Evolutionary conservation across 2,888 invertebrate species (phyloP).

Genomic region (Drosophila yooni): DNA sequence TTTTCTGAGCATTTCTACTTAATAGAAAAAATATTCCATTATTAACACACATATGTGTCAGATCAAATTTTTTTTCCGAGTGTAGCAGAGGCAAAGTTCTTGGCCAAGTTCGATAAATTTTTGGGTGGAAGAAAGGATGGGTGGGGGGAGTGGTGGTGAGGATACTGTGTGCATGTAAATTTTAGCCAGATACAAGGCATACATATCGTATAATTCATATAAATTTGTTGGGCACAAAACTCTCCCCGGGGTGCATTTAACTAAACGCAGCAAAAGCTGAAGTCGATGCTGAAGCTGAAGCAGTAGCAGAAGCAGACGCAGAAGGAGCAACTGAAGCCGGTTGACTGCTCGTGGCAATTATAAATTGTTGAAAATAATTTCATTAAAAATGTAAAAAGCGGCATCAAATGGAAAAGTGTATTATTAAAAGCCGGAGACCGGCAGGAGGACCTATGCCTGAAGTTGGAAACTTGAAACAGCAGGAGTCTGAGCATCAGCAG

Average conservation of each 20-base stretch:
- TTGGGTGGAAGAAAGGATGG: neutral
- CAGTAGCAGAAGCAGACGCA: constrained; percentile 7
- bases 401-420: constrained; percentile 64
- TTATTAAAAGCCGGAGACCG: constrained; percentile 51
- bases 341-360: constrained; percentile 74
- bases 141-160: neutral
- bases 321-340: constrained; percentile 23
- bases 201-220: constrained; percentile 64
- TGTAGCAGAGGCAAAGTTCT: neutral
- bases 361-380: constrained; percentile 81
- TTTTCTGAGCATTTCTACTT: neutral
- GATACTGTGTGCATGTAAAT: constrained; percentile 21
- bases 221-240: constrained; percentile 70
- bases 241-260: constrained; percentile 76
- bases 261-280: constrained; percentile 54
- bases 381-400: constrained; percentile 80
- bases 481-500: constrained; percentile 3
- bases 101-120: constrained; percentile 17
- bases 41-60: too few relatives aligned
- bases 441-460: constrained; percentile 1
- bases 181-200: constrained; percentile 29
- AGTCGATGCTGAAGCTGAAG: neutral
- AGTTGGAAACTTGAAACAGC: constrained; percentile 7
- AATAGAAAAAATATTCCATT: too few relatives aligned
- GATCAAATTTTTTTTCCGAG: neutral